Evolutionary conservation across 92 coral and sea anemone species (phyloP).

Genomic region (Blastomussa wellsi): DNA sequence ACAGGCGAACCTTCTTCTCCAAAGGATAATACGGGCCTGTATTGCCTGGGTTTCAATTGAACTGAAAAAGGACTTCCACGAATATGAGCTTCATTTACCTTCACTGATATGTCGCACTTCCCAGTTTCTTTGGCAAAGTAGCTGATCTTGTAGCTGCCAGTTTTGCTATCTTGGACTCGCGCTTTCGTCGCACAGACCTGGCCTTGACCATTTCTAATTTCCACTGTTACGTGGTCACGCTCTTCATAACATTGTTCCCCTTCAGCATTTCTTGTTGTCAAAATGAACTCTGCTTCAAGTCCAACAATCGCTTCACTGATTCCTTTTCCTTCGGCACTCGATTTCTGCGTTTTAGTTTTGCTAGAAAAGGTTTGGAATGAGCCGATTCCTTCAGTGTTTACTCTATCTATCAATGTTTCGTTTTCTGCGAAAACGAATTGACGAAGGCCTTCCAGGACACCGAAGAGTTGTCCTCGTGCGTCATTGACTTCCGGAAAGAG

Average conservation of each 20-base stretch:
- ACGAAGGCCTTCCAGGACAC: neutral
- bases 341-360: neutral
- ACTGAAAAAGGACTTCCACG: neutral
- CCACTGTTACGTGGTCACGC: neutral
- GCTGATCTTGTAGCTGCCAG: neutral
- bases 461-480: neutral
- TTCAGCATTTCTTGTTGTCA: conserved; percentile 1
- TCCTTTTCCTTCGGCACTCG: neutral
- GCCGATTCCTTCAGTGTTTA: neutral
- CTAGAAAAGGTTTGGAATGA: neutral
- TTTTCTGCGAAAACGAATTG: neutral
- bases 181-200: neutral
- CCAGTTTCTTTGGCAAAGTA: conserved; percentile 3
- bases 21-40: neutral
- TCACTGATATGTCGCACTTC: neutral
- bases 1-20: neutral
- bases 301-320: neutral
- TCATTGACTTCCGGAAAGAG: neutral
- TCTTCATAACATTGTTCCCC: neutral
- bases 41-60: neutral
- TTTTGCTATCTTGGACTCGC: neutral
- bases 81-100: neutral
- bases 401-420: neutral
- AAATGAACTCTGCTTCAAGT: neutral
- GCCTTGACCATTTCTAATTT: neutral